Conservation (phyloP, 1,140 invertebrate genomes). For the Stratiolaelaps scimitus region DNA sequence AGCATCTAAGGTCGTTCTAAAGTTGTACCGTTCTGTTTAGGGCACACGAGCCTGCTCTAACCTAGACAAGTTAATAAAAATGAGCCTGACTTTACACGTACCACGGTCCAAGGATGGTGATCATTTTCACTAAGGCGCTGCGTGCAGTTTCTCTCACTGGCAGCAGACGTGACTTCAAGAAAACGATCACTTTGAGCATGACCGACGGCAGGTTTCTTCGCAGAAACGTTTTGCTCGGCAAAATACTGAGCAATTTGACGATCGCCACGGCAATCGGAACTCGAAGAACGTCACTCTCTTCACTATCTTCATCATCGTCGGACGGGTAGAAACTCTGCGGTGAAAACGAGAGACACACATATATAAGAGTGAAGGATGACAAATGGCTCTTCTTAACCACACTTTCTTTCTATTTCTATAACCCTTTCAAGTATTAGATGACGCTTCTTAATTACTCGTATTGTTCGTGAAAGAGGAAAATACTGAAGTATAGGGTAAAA, state of each 20-base stretch:
- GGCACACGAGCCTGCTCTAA: too few species aligned
- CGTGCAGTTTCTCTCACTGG: conserved; percentile 69
- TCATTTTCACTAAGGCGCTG: conserved; percentile 76
- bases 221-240: conserved; percentile 56
- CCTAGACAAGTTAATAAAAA: too few species aligned
- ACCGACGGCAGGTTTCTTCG: conserved; percentile 64
- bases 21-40: too few species aligned
- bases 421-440: not conserved
- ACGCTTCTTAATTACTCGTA: not conserved
- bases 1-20: too few species aligned
- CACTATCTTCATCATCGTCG: conserved; percentile 61
- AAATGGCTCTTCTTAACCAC: not conserved
- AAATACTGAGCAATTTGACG: conserved; percentile 74
- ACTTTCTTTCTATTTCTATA: not conserved
- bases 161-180: conserved; percentile 73
- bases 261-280: conserved; percentile 82
- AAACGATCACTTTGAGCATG: conserved; percentile 73
- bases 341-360: not conserved
- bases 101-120: conserved; percentile 64
- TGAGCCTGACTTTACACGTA: too few species aligned
- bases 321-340: conserved; percentile 44
- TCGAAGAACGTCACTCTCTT: conserved; percentile 73
- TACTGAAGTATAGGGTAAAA: not conserved
- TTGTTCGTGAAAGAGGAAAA: too few species aligned
- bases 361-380: too few species aligned